Evolutionary conservation across 64 coral and sea anemone genomes (phyloP).

Genomic region (Pocillopora damicornis): DNA sequence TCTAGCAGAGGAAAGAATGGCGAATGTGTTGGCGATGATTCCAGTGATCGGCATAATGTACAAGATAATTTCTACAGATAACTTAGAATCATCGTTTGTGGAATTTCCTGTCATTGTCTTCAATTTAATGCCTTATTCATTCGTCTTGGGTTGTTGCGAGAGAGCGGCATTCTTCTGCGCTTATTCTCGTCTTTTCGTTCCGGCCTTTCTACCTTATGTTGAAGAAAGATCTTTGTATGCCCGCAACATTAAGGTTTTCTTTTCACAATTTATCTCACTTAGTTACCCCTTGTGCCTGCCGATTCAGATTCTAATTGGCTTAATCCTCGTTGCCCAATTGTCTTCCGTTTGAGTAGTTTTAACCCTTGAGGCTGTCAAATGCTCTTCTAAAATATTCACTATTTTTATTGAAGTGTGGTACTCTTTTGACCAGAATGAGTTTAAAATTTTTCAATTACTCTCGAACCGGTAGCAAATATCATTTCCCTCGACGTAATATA

Average conservation of each 20-base stretch:
- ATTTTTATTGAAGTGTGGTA: neutral
- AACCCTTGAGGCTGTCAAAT: neutral
- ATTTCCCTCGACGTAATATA: neutral
- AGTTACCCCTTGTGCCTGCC: neutral
- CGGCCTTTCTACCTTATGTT: neutral
- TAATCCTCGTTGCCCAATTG: neutral
- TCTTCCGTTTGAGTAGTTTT: neutral
- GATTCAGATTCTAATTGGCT: neutral
- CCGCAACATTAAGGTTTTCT: neutral
- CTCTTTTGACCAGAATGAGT: neutral
- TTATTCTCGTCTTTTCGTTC: neutral
- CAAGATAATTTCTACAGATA: conserved; percentile 13
- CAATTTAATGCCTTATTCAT: neutral
- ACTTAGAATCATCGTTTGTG: neutral
- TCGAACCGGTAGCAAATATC: neutral
- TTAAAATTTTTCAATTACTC: conserved; percentile 18
- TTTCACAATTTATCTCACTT: neutral
- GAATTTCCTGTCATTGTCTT: neutral
- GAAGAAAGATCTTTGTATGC: neutral
- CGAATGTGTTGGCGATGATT: conserved; percentile 55
- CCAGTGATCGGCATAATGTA: conserved; percentile 27
- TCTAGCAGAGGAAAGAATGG: conserved; percentile 44
- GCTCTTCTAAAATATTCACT: neutral
- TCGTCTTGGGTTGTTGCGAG: neutral
- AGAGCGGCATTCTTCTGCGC: neutral